Evolutionary conservation across 2,113 vertebrate species (phyloP), one percentile per base, ranked within the genome.

Genomic region (Sinocyclocheilus anophthalmus): DNA sequence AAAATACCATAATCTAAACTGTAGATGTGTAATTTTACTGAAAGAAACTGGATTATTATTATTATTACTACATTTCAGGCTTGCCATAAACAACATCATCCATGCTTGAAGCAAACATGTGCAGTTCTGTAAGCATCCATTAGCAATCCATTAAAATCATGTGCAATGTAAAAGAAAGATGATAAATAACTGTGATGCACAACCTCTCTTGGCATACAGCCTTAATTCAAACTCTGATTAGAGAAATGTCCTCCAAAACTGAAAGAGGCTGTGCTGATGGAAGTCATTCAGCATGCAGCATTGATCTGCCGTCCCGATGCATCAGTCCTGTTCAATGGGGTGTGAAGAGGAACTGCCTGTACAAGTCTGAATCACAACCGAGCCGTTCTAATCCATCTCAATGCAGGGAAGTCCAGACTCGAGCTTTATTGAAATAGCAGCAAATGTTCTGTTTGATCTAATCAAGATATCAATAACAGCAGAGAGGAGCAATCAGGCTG

Each of bases 251-350:
- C 22, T 72, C 39, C 16, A 5, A 59, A 33, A 39, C 18, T n/a
- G 61, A 48, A n/a, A 77, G 76, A 11, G 59, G 7, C 30, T 10
- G 20, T 50, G 22, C 63, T 69, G 70, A 82, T 77, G 65, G 8
- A 78, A 67, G 77, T 8, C 72, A 33, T 88, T 88, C 75, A 86
- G 79, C 30, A 61, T 73, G 73, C 39, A 78, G 45, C 73, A 89
- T 76, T 50, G 86, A 87, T 87, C 85, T 87, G 16, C 73, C 57
- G 63, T 85, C 88, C 39, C 45, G 10, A 7, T 9, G 53, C 84
- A 76, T 72, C 69, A 37, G 63, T 85, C 80, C 87, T 83, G 84
- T 83, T 83, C 72, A 81, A 76, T 50, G 53, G 14, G 70, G 39
- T 57, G 42, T 67, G 2, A 76, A 20, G 24, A 26, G 30, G 33